Conservation (phyloP, 2,113 vertebrate genomes). For the Tapirus terrestris region DNA sequence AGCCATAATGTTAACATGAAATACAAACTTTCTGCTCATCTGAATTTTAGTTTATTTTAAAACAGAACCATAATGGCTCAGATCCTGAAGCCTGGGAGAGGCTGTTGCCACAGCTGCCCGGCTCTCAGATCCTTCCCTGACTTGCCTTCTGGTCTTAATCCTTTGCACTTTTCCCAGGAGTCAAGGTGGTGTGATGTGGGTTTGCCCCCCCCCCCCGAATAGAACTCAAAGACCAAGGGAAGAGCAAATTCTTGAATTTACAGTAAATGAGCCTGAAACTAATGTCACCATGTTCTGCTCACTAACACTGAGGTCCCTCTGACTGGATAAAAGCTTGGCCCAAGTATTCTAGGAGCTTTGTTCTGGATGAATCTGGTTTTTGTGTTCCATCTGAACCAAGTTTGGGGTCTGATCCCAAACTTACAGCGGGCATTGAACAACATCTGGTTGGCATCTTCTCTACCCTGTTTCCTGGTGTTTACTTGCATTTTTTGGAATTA, state of each 20-base stretch:
- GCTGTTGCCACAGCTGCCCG: conserved; percentile 71
- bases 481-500: conserved; percentile 68
- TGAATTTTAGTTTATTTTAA: conserved; percentile 82
- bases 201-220: conserved; percentile 64
- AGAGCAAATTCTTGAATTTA: conserved; percentile 57
- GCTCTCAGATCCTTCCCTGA: conserved; percentile 56
- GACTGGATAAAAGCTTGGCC: conserved; percentile 38
- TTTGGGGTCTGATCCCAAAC: conserved; percentile 58
- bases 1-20: conserved; percentile 82
- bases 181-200: conserved; percentile 71
- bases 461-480: conserved; percentile 67
- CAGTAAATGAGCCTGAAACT: conserved; percentile 39
- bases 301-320: neutral
- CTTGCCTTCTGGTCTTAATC: conserved; percentile 72
- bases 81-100: conserved; percentile 58
- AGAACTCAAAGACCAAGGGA: conserved; percentile 36
- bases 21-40: conserved; percentile 83
- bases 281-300: neutral
- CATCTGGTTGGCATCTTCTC: conserved; percentile 73
- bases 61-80: conserved; percentile 72
- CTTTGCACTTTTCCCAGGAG: conserved; percentile 73
- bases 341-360: conserved; percentile 43
- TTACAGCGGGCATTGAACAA: conserved; percentile 65
- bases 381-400: conserved; percentile 65
- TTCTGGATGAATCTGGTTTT: conserved; percentile 67